Conservation (phyloP, 2,113 vertebrate species). For the Ictidomys tridecemlineatus region DNA sequence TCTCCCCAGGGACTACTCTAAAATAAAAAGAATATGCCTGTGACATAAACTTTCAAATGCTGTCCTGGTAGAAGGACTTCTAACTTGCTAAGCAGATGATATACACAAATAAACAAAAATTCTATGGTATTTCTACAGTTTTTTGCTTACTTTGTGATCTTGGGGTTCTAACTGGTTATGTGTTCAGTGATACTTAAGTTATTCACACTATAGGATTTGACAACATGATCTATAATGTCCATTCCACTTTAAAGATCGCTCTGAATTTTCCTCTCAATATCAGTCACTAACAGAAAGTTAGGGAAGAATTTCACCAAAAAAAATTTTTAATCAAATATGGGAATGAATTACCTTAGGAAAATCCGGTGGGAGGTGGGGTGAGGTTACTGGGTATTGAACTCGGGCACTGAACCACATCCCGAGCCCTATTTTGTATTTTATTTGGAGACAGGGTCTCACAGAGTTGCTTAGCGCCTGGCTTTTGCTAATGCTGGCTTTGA, state of each 20-base stretch:
- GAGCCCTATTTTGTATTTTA: too few relatives aligned
- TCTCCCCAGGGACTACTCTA: background rate
- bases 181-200: background rate
- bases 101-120: background rate
- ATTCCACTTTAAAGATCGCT: background rate
- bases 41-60: background rate
- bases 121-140: background rate
- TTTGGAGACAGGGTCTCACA: too few relatives aligned
- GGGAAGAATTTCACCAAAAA: background rate
- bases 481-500: too few relatives aligned
- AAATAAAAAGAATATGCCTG: background rate
- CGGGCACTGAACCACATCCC: too few relatives aligned
- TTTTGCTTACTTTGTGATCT: constrained; percentile 21
- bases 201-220: background rate
- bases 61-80: background rate
- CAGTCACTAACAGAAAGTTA: background rate
- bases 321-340: background rate
- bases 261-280: background rate
- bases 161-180: background rate
- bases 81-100: background rate
- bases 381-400: too few relatives aligned
- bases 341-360: background rate
- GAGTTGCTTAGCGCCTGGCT: too few relatives aligned
- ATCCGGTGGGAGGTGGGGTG: too few relatives aligned
- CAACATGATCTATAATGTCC: background rate